These are phyloP conservation scores for Aleiodes testaceus DNA, from an alignment of 2,888 invertebrate species.

Conservation along the genomic window DNA sequence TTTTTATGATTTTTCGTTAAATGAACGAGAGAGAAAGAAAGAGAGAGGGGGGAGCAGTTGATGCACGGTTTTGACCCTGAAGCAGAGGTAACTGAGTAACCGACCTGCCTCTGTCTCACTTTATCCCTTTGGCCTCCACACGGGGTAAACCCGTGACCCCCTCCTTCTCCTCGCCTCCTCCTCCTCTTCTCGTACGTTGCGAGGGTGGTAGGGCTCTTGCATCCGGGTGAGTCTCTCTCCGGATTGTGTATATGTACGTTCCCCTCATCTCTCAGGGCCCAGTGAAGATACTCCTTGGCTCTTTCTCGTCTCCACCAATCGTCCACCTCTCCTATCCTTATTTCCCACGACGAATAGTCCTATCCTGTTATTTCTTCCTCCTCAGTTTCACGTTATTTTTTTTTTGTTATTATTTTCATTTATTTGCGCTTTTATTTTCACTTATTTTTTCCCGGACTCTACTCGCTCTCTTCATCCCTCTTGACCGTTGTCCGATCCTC, in stretches of 20 bases:
- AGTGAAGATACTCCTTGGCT: constrained; percentile 36
- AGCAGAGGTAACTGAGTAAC: constrained; percentile 57
- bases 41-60: constrained; percentile 59
- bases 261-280: constrained; percentile 41
- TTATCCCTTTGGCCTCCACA: constrained; percentile 42
- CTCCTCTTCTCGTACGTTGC: constrained; percentile 41
- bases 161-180: constrained; percentile 50
- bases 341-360: constrained; percentile 47
- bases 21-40: constrained; percentile 1
- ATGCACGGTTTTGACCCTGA: constrained; percentile 70
- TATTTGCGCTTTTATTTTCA: constrained; percentile 25
- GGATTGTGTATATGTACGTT: constrained; percentile 30
- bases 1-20: too few species aligned
- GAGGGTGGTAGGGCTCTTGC: constrained; percentile 49
- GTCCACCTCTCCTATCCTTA: constrained; percentile 46
- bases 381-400: not conserved
- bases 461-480: constrained; percentile 18
- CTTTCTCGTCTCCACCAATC: constrained; percentile 38
- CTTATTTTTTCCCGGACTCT: not conserved
- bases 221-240: constrained; percentile 43
- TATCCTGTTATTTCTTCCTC: constrained; percentile 26
- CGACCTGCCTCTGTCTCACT: constrained; percentile 37
- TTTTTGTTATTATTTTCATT: not conserved
- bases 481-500: constrained; percentile 26
- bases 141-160: constrained; percentile 51